phyloP scores from a whole-genome alignment of 2,888 invertebrate species.

The Chrysolina americana region DNA sequence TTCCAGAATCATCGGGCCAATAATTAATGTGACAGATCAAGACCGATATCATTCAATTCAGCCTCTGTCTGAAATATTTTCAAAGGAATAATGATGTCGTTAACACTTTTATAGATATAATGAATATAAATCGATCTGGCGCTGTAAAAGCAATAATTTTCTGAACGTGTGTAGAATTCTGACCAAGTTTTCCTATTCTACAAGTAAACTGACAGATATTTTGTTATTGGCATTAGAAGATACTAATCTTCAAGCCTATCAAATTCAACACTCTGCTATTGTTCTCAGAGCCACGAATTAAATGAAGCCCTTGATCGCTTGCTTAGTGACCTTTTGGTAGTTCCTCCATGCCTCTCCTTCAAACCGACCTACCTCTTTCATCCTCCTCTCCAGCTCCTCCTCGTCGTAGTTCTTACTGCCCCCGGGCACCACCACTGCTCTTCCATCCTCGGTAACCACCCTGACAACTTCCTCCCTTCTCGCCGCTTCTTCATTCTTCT shows the following conservation, averaged over 20 bases:
- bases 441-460: conserved; percentile 46
- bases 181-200: too few species aligned
- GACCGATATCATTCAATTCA: neutral
- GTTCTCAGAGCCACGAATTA: conserved; percentile 48
- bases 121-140: too few species aligned
- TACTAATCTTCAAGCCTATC: too few species aligned
- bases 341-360: conserved; percentile 70
- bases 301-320: conserved; percentile 74
- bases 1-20: neutral
- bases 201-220: too few species aligned
- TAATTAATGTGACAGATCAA: neutral
- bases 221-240: too few species aligned
- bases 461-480: conserved; percentile 51
- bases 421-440: conserved; percentile 41
- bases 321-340: conserved; percentile 72
- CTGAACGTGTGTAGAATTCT: too few species aligned
- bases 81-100: neutral
- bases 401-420: conserved; percentile 58
- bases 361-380: conserved; percentile 71
- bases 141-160: too few species aligned
- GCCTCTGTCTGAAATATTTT: neutral
- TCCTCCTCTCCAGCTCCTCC: conserved; percentile 65
- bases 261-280: too few species aligned
- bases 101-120: neutral
- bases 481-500: conserved; percentile 54